phyloP scores from a whole-genome alignment of 1,140 invertebrate species.

The Drosophila subobscura region DNA sequence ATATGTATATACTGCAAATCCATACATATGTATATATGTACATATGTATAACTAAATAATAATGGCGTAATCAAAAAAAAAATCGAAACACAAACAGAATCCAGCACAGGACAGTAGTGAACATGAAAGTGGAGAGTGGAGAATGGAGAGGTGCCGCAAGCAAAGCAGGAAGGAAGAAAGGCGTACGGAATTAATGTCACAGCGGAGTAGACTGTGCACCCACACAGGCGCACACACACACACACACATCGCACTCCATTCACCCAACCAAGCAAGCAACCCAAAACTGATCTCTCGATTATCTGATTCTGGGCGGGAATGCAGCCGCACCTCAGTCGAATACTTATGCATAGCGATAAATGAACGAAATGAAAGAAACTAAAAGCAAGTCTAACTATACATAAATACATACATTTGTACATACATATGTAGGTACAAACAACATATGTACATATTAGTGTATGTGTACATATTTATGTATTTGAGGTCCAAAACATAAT shows the following conservation, averaged over 20 bases:
- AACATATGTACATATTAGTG: slow-evolving; percentile 18
- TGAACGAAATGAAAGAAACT: slow-evolving; percentile 23
- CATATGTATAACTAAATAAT: slow-evolving; percentile 56
- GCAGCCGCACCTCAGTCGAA: slow-evolving; percentile 46
- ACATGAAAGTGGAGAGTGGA: neutral
- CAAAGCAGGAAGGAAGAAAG: neutral
- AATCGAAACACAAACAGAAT: slow-evolving; percentile 13
- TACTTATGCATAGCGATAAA: slow-evolving; percentile 43
- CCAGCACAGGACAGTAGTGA: neutral
- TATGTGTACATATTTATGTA: neutral
- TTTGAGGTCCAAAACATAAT: no score
- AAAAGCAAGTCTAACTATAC: no score
- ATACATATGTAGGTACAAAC: slow-evolving; percentile 13
- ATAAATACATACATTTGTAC: neutral
- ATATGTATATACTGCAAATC: slow-evolving; percentile 40
- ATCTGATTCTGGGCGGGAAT: no score
- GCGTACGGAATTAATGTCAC: slow-evolving; percentile 6
- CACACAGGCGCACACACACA: neutral
- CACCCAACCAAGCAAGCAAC: slow-evolving; percentile 1
- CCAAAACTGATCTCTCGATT: slow-evolving; percentile 50
- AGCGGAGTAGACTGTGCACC: neutral
- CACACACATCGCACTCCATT: neutral
- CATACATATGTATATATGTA: slow-evolving; percentile 9
- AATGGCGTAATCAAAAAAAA: slow-evolving; percentile 67
- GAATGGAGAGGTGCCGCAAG: neutral